These are phyloP conservation scores for Tetrao urogallus DNA, from an alignment of 2,113 vertebrate species.

Conservation along the genomic window DNA sequence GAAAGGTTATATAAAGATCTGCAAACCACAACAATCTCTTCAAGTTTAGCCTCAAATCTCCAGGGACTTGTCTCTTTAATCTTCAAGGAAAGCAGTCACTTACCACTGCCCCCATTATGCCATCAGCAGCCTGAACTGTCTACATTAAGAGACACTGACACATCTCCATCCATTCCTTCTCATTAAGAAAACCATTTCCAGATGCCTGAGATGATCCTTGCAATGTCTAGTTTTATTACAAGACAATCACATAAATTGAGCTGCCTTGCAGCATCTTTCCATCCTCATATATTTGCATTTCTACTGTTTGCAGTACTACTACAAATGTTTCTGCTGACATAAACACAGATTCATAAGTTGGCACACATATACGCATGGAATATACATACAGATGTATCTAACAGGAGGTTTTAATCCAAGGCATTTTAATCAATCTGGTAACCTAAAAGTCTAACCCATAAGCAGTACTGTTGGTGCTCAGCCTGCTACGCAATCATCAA, in stretches of 20 bases:
- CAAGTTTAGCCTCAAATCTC: slow-evolving; percentile 36
- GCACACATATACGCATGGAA: neutral
- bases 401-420: neutral
- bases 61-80: neutral
- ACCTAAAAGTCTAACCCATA: neutral
- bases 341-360: neutral
- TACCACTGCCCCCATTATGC: neutral
- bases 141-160: neutral
- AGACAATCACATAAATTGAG: neutral
- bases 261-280: slow-evolving; percentile 10
- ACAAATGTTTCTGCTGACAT: neutral
- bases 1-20: slow-evolving; percentile 51
- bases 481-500: neutral
- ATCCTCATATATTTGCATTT: neutral
- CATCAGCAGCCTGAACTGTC: neutral
- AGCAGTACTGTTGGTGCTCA: neutral
- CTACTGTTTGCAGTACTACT: neutral
- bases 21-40: slow-evolving; percentile 46
- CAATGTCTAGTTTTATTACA: slow-evolving; percentile 1
- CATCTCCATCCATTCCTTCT: neutral
- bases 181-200: slow-evolving; percentile 42
- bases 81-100: slow-evolving; percentile 31
- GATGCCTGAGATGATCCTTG: neutral
- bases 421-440: neutral
- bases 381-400: neutral